phyloP scores from a whole-genome alignment of 1,140 invertebrate species.

The Artemia franciscana region DNA sequence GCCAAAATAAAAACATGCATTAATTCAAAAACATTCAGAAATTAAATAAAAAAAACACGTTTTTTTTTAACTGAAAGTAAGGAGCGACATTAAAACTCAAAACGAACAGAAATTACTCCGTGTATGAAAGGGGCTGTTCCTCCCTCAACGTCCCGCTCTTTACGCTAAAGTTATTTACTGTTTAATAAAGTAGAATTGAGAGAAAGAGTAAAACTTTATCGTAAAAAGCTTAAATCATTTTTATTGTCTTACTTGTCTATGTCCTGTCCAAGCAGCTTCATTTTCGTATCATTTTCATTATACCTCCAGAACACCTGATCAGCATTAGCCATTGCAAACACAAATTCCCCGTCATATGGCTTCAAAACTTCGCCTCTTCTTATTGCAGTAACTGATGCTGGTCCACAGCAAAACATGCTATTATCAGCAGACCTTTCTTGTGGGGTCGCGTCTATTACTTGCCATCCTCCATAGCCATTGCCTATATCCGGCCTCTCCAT shows the following conservation, averaged over 20 bases:
- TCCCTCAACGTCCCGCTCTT: no score
- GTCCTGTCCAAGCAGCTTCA: conserved; percentile 53
- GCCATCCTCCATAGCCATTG: conserved; percentile 60
- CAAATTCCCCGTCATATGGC: conserved; percentile 56
- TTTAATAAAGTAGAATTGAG: no score
- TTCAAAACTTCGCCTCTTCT: conserved; percentile 52
- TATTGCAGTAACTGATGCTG: conserved; percentile 40
- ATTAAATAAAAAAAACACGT: no score
- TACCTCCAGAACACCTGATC: conserved; percentile 68
- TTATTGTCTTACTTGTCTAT: conserved; percentile 35
- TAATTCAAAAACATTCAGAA: no score
- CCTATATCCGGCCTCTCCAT: conserved; percentile 63
- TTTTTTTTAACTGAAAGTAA: no score
- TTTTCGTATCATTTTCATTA: conserved; percentile 46
- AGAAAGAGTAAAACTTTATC: no score
- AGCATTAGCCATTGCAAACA: conserved; percentile 65
- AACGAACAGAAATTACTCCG: no score
- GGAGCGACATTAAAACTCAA: no score
- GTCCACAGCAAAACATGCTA: conserved; percentile 55
- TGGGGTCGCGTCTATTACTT: conserved; percentile 75
- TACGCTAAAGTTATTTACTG: no score
- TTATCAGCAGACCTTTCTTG: conserved; percentile 45
- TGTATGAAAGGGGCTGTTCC: no score
- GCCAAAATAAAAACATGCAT: no score
- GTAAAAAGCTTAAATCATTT: not conserved